These are phyloP conservation scores for Euschistus heros DNA, from an alignment of 1,140 invertebrate genomes.

Conservation along the genomic window DNA sequence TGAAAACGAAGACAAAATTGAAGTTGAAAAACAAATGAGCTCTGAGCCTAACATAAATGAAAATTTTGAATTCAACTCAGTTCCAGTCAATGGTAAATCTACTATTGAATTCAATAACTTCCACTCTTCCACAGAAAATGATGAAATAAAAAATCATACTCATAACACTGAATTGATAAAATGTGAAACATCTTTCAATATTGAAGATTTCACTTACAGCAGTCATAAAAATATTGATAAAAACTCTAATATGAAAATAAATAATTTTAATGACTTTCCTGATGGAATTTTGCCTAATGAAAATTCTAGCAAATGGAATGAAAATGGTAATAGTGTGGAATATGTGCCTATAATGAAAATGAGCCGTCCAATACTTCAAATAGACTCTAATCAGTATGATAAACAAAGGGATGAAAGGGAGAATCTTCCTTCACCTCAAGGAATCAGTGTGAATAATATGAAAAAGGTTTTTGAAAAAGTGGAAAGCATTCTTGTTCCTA, in stretches of 20 bases:
- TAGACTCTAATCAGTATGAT: background rate
- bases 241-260: conserved; percentile 10
- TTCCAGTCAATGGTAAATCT: background rate
- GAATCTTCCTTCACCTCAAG: conserved; percentile 22
- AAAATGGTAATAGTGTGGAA: background rate
- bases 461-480: conserved; percentile 48
- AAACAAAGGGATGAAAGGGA: background rate
- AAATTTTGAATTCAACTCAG: too few species aligned
- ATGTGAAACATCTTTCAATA: conserved; percentile 7
- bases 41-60: too few species aligned
- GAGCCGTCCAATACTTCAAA: background rate
- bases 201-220: conserved; percentile 15
- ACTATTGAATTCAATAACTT: background rate
- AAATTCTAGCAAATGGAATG: background rate
- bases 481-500: conserved; percentile 29
- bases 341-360: background rate
- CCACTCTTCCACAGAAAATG: background rate
- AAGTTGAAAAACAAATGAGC: too few species aligned
- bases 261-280: conserved; percentile 2
- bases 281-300: background rate
- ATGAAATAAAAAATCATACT: background rate
- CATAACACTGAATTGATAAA: conserved; percentile 1
- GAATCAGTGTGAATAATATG: conserved; percentile 46
- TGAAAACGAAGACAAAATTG: too few species aligned
- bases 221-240: conserved; percentile 10